These are phyloP conservation scores for Agrilus cyanescens DNA, from an alignment of 2,888 invertebrate genomes.

Conservation along the genomic window DNA sequence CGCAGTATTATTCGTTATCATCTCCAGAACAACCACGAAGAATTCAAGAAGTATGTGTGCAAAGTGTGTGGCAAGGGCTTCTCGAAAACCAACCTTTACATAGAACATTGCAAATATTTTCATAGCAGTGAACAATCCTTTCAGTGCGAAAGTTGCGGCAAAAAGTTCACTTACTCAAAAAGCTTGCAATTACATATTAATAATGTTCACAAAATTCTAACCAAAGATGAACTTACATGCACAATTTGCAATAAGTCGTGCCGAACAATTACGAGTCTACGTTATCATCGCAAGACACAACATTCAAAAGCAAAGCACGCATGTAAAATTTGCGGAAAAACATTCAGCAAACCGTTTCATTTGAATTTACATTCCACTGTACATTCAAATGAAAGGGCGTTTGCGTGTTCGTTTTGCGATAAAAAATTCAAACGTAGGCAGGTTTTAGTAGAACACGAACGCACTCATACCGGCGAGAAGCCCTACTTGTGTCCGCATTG, in stretches of 20 bases:
- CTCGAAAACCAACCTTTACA: conserved; percentile 1
- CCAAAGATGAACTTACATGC: background rate
- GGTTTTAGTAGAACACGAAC: conserved; percentile 28
- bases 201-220: background rate
- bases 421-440: conserved; percentile 25
- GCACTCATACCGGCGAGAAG: conserved; percentile 31
- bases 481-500: conserved; percentile 26
- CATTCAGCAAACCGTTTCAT: conserved; percentile 23
- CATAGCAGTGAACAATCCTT: conserved; percentile 35
- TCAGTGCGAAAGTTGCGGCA: conserved; percentile 39
- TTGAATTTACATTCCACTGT: conserved; percentile 23
- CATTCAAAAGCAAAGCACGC: conserved; percentile 16
- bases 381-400: conserved; percentile 27
- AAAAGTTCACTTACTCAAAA: conserved; percentile 34
- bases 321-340: conserved; percentile 27
- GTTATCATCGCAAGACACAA: background rate
- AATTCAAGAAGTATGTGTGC: conserved; percentile 8
- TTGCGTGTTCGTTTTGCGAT: conserved; percentile 23
- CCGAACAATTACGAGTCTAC: background rate
- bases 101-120: conserved; percentile 35
- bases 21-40: background rate
- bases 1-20: no score
- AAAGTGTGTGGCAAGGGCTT: conserved; percentile 11
- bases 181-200: background rate
- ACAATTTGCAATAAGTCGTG: background rate